Conservation (phyloP, 53 echinoderm and acorn worm species). For the Henricia sp. region DNA sequence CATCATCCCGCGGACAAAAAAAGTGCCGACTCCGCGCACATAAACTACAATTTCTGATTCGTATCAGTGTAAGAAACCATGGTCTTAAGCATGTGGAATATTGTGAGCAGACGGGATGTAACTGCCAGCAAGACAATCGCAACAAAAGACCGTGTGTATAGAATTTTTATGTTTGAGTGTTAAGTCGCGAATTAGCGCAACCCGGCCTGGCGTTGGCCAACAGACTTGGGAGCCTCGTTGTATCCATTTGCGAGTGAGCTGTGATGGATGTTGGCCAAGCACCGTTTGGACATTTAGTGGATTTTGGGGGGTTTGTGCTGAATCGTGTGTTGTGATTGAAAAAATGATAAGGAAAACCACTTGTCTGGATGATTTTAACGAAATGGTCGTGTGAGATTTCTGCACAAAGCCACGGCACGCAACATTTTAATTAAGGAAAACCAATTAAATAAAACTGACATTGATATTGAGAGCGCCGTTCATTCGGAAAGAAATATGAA, state of each 20-base stretch:
- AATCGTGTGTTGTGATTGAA: constrained; percentile 21
- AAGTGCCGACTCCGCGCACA: background rate
- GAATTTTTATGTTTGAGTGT: constrained; percentile 11
- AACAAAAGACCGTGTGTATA: constrained; percentile 3
- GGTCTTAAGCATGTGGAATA: background rate
- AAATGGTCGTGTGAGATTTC: too few relatives aligned
- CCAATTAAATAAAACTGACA: too few relatives aligned
- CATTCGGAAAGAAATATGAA: too few relatives aligned
- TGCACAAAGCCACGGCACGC: too few relatives aligned
- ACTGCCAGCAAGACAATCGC: background rate
- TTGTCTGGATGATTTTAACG: too few relatives aligned
- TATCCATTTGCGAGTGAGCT: constrained; percentile 19
- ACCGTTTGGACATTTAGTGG: constrained; percentile 37
- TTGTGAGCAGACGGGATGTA: background rate
- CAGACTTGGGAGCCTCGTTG: background rate
- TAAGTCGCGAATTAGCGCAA: constrained; percentile 17
- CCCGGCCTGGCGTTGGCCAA: background rate
- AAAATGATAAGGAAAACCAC: constrained; percentile 24
- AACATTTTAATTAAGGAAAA: too few relatives aligned
- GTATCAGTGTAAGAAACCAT: too few relatives aligned
- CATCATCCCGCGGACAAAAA: background rate
- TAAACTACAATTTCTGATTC: background rate
- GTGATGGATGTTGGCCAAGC: constrained; percentile 15
- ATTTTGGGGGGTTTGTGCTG: constrained; percentile 18
- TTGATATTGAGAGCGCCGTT: too few relatives aligned